A percentile compares a stretch with the other conserved stretches of the same genome.
Conservation (phyloP, 2,113 vertebrate genomes). For the Apteryx owenii region DNA sequence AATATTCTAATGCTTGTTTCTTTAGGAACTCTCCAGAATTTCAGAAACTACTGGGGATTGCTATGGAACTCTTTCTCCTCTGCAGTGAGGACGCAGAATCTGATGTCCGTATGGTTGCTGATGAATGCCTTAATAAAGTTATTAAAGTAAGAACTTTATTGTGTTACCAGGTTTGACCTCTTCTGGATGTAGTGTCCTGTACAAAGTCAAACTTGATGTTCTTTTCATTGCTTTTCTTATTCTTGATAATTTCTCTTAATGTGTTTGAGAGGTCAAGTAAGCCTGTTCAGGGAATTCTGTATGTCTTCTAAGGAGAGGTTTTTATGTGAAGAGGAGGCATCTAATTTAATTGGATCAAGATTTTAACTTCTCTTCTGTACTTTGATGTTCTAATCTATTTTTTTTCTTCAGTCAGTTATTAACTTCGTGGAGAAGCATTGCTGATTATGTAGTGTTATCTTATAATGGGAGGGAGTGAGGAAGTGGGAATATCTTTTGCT, state of each 20-base stretch:
- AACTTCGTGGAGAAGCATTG: background rate
- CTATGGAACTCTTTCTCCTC: conserved; percentile 97
- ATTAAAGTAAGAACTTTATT: conserved; percentile 87
- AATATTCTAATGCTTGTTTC: background rate
- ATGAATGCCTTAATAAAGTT: conserved; percentile 99
- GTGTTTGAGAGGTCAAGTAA: background rate
- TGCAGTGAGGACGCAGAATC: conserved; percentile 96
- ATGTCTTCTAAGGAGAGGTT: background rate
- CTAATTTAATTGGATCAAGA: background rate
- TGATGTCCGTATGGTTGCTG: conserved; percentile 98
- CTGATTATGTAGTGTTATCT: background rate
- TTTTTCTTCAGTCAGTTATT: background rate
- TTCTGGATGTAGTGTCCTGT: background rate
- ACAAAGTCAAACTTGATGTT: background rate
- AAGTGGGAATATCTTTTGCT: background rate
- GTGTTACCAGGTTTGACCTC: background rate
- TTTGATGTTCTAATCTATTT: background rate
- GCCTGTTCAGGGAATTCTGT: background rate
- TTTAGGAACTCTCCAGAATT: conserved; percentile 96
- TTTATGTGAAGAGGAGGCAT: background rate
- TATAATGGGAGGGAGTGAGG: background rate
- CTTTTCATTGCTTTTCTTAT: background rate
- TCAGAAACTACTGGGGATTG: conserved; percentile 95
- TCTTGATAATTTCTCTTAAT: background rate
- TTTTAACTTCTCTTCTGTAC: background rate